phyloP scores from a whole-genome alignment of 2,113 vertebrate species.

The Mionectes macconnelli region DNA sequence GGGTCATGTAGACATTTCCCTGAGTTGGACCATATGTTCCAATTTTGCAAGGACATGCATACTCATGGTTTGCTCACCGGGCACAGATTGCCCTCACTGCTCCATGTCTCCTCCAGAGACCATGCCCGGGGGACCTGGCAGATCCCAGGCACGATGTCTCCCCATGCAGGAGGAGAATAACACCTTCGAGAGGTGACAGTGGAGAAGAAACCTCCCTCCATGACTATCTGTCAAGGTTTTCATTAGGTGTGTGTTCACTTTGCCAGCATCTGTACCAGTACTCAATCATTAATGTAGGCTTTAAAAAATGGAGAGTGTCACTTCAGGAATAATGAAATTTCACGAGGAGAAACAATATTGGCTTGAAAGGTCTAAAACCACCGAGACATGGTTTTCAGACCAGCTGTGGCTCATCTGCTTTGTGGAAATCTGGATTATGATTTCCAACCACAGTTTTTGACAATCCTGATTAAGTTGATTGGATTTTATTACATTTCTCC shows the following conservation, averaged over 20 bases:
- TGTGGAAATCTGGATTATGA: not conserved
- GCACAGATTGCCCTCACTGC: not conserved
- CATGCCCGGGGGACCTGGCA: not conserved
- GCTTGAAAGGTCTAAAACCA: not conserved
- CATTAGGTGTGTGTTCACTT: not conserved
- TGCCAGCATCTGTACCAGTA: not conserved
- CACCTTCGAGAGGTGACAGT: not conserved
- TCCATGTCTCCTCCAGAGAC: fast-evolving
- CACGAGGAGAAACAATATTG: not conserved
- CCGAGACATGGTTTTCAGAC: not conserved
- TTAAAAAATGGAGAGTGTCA: not conserved
- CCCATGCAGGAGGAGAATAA: not conserved
- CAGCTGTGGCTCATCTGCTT: not conserved
- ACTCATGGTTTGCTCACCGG: not conserved
- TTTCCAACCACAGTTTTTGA: not conserved
- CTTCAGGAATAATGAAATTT: not conserved
- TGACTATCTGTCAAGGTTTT: not conserved
- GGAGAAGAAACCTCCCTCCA: not conserved
- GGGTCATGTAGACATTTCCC: not conserved
- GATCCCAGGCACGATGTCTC: fast-evolving
- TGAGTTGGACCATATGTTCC: not conserved
- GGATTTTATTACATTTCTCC: not conserved
- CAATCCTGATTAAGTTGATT: not conserved
- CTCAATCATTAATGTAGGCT: not conserved
- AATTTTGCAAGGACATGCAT: not conserved